These are phyloP conservation scores for Rhinatrema bivittatum DNA, from an alignment of 2,797 vertebrate species.

Conservation along the genomic window DNA sequence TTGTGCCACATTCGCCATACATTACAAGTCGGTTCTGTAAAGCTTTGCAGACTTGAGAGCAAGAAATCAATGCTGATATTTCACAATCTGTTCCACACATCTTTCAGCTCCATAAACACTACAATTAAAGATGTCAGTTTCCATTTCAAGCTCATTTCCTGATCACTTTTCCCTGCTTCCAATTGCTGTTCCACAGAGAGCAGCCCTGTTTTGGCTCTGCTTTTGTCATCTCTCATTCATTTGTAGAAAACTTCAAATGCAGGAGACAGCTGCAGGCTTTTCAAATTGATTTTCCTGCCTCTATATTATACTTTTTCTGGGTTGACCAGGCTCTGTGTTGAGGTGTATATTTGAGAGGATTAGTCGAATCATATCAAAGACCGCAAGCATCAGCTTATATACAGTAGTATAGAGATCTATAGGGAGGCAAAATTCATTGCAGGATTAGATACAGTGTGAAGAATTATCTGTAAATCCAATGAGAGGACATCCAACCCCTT, in stretches of 20 bases:
- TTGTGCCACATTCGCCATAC: too few relatives aligned
- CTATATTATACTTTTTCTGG: conserved; percentile 18
- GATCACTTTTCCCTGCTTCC: not conserved
- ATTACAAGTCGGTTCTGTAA: not conserved
- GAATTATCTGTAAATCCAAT: too few relatives aligned
- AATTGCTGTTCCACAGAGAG: not conserved
- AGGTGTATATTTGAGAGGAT: too few relatives aligned
- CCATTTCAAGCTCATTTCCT: not conserved
- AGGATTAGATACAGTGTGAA: too few relatives aligned
- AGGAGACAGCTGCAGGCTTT: conserved; percentile 19
- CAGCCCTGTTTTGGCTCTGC: not conserved
- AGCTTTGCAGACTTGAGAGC: not conserved
- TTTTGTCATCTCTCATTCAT: not conserved
- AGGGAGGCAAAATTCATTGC: too few relatives aligned
- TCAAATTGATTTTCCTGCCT: conserved; percentile 32
- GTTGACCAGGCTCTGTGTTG: conserved; percentile 32
- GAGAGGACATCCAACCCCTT: too few relatives aligned
- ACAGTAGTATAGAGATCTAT: too few relatives aligned
- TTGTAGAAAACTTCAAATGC: conserved; percentile 15
- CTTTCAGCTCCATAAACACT: not conserved
- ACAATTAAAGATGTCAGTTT: not conserved
- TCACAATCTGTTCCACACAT: rapidly evolving
- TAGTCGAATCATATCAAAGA: too few relatives aligned
- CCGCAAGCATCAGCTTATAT: too few relatives aligned
- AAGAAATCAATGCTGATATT: not conserved